Evolutionary conservation across 2,888 invertebrate species (phyloP), one percentile per base, ranked within the genome.

Genomic region (Allolobophora icterica): DNA sequence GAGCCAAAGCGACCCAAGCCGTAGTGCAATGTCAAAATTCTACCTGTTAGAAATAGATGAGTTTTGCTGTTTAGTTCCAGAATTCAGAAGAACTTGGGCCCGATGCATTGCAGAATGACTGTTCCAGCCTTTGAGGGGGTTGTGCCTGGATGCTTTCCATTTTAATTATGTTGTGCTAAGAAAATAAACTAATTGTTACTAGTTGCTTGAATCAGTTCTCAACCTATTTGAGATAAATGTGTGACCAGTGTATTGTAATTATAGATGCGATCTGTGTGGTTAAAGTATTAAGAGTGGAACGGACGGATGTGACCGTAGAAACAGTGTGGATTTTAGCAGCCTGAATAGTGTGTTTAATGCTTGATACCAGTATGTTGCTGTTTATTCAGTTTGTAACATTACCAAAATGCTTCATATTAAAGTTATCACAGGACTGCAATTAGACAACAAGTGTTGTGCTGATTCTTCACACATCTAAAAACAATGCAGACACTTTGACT

Each of bases 381-480:
- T 8, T 71, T n/a, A 71, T n/a, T 71, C 30, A 71, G 71, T 71
- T 30, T 71, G 30, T 71, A 71, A 71, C 71, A 71, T 71, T 71
- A 71, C 30, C 71, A 71, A 71, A 71, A 71, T 71, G 71, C 71
- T 71, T 71, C 71, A 71, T 11, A 71, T 71, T 71, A 71, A 71
- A 71, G 71, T 71, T 52, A 52, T 52, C 52, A 52, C n/a, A 71
- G 71, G n/a, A n/a, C n/a, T 30, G 71, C 71, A n/a, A n/a, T n/a
- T 71, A 71, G 71, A 71, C 11, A 13, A 58, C 5, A 58, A 24
- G 58, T 58, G 45, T 30, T n/a, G 11, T 30, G 30, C 71, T 8
- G n/a, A 71, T 71, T 71, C 71, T 71, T 71, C 71, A n/a, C 71
- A n/a, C n/a, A n/a, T n/a, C 71, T n/a, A 71, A 71, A n/a, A 71